Evolutionary conservation across 2,888 invertebrate species (phyloP).

Genomic region (Abscondita cerata): DNA sequence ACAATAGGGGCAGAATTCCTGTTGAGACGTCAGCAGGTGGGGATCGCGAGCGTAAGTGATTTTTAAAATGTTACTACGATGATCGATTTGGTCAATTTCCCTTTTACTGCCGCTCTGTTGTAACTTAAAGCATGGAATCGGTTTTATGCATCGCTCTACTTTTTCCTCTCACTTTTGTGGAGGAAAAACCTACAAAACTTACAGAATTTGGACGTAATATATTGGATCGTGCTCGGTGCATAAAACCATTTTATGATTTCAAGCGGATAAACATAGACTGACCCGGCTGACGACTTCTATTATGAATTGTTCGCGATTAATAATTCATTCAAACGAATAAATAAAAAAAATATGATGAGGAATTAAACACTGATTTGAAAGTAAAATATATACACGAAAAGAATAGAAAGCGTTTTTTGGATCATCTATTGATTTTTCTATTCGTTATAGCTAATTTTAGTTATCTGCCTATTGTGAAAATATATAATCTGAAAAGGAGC

Average conservation of each 20-base stretch:
- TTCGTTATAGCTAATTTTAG: conserved; percentile 12
- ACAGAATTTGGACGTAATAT: too few relatives aligned
- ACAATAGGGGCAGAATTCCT: conserved; percentile 47
- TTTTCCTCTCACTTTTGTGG: too few relatives aligned
- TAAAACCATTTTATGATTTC: conserved; percentile 49
- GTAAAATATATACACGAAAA: conserved; percentile 5
- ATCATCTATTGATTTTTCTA: conserved; percentile 12
- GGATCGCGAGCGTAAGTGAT: conserved; percentile 55
- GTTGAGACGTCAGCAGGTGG: conserved; percentile 53
- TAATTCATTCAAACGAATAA: conserved; percentile 22
- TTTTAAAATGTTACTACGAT: conserved; percentile 35
- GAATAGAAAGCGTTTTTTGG: conserved; percentile 16
- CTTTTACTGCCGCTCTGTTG: conserved; percentile 44
- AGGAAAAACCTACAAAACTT: too few relatives aligned
- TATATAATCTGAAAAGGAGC: conserved; percentile 21
- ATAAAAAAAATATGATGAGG: conserved; percentile 26
- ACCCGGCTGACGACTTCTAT: conserved; percentile 56
- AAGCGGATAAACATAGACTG: conserved; percentile 51
- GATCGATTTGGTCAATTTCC: conserved; percentile 44
- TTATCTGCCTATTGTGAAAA: conserved; percentile 24
- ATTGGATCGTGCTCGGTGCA: too few relatives aligned
- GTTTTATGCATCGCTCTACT: conserved; percentile 53
- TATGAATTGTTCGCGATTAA: conserved; percentile 39
- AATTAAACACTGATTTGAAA: conserved; percentile 25
- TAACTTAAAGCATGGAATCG: conserved; percentile 44